Base-by-base conservation (phyloP, 23 tunicate species). In the Trididemnum nubilum region DNA sequence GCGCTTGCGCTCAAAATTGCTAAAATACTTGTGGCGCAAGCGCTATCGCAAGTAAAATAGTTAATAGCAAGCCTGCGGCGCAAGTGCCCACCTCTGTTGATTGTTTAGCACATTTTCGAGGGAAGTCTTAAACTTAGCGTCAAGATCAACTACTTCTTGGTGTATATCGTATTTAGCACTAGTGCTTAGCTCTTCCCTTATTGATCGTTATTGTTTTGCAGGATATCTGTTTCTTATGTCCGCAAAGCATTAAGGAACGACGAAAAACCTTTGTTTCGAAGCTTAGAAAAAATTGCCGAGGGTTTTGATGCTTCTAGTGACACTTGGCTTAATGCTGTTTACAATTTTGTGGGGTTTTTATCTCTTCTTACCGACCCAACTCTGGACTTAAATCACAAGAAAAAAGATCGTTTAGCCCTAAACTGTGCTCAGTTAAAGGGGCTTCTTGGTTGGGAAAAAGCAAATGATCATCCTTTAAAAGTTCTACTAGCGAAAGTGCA, bases 371-470 rank as follows among this genome's bases (percentile, higher is more conserved):
- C 58, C 40, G 87, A 83, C 28, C 59, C 78, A 0, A 35, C 26
- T 30, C 31, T 67, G 18, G 74, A 67, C 38, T 21, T 33, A 3
- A 5, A 32, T 5, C 21, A 30, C 2, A 33, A 7, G 38, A 67
- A 67, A 33, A 67, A 67, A 31, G 74, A 67, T 3, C 74, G 12
- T 5, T 7, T 67, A 7, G 31, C 49, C 24, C 27, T 74, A 40
- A 63, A 60, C 1, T 26, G 2, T 25, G 1, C 73, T 26, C 81
- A 73, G 49, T 36, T 83, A 23, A 49, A 39, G 5, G 0, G 30
- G 2, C 36, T 89, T 39, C 36, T 89, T 51, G n/a, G 34, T 1
- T 83, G 88, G 88, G 71, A 79, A 0, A 72, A 78, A 1, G 5
- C 2, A 2, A 34, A 36, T 33, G 78, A 78, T 7, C 88, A 83